phyloP scores from a whole-genome alignment of 2,797 vertebrate genomes.

The Harpagifer antarcticus region DNA sequence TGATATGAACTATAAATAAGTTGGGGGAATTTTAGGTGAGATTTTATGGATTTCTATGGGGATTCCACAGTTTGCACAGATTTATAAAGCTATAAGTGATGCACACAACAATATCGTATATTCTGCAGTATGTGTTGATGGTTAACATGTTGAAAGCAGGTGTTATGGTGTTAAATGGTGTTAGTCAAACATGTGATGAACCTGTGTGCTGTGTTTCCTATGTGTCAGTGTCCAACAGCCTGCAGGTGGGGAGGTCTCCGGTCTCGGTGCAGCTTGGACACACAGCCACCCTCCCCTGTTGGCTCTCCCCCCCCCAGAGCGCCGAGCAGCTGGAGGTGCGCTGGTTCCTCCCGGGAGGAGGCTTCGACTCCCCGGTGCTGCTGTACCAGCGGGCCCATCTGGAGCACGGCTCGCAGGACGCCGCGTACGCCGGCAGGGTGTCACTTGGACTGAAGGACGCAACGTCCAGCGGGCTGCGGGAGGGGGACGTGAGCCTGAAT shows the following conservation, averaged over 20 bases:
- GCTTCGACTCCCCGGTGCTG: conserved; percentile 21
- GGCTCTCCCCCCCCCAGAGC: conserved; percentile 60
- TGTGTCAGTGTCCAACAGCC: conserved; percentile 29
- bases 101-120: too few relatives aligned
- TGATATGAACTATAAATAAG: too few relatives aligned
- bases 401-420: background rate
- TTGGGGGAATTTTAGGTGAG: too few relatives aligned
- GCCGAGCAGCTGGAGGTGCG: conserved; percentile 68
- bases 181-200: too few relatives aligned
- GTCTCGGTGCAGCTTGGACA: conserved; percentile 13
- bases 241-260: conserved; percentile 14
- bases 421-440: conserved; percentile 43
- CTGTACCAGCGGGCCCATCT: conserved; percentile 24
- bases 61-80: too few relatives aligned
- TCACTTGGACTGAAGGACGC: conserved; percentile 53
- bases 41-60: too few relatives aligned
- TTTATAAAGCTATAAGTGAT: too few relatives aligned
- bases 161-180: too few relatives aligned
- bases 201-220: background rate
- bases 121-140: too few relatives aligned
- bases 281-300: conserved; percentile 68
- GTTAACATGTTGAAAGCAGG: too few relatives aligned
- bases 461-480: conserved; percentile 50
- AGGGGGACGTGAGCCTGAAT: conserved; percentile 71
- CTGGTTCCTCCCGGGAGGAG: conserved; percentile 53